Base-by-base conservation (phyloP, 2,797 vertebrate genomes). In the Sebastes hubbsi region DNA sequence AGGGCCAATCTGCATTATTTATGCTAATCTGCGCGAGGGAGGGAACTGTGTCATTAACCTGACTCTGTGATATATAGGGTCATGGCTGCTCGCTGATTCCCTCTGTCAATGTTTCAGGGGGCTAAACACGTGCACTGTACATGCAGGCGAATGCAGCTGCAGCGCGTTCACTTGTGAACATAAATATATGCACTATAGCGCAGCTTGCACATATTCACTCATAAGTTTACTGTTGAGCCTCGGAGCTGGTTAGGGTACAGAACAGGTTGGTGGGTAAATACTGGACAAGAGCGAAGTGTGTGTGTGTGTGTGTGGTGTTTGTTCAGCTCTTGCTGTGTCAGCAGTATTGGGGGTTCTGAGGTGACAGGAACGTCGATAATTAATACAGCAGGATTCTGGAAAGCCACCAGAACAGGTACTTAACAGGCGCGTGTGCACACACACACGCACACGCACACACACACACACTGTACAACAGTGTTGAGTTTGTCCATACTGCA, bases 341-440 rank as follows among this genome's bases (percentile, higher is more conserved):
- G 87, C 89, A 78, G 72, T 89, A 88, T 88, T 20, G 75, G 85
- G 81, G 80, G 72, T 87, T 89, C 74, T 82, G 71, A 89, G 88
- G 93, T 90, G 91, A 93, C 89, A 81, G 90, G 74, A 92, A 89
- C 27, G 88, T 94, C 91, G 89, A 95, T 94, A 94, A 94, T 94
- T 93, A 94, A 94, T 94, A 93, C 93, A 89, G 89, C 87, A 87
- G 91, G 83, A 79, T 90, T 87, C 83, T 91, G 87, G 85, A 92
- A 88, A 77, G 88, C 80, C 80, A 84, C 83, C 82, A 85, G 81
- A 86, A 86, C 87, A 91, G 85, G 87, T 92, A 87, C 78, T 90
- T 87, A 87, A 89, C 77, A 83, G 75, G 59, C 27, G 18, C 49
- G 34, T 56, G 29, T 11, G 24, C 68, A 58, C 55, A 22, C 38